A percentile compares a stretch with the other conserved stretches of the same genome.
Conservation (phyloP, 2,797 vertebrate genomes). For the Sebastes matsubarae region DNA sequence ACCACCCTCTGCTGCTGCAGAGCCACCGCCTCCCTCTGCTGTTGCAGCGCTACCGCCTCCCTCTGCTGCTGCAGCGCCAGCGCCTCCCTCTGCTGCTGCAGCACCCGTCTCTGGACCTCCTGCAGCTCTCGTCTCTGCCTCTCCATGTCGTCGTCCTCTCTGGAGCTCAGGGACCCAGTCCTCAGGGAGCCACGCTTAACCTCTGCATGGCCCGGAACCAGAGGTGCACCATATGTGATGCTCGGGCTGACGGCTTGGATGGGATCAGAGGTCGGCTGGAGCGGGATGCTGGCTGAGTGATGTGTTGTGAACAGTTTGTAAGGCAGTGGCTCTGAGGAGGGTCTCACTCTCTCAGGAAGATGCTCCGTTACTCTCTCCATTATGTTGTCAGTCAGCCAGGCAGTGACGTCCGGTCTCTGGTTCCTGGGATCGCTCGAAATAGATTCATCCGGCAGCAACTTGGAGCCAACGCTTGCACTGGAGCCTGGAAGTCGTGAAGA, state of each 20-base stretch:
- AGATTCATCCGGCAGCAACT: background rate
- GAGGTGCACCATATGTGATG: background rate
- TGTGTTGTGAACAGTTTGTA: background rate
- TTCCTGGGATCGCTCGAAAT: background rate
- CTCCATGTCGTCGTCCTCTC: slow-evolving; percentile 44
- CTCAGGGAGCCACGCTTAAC: background rate
- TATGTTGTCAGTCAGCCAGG: slow-evolving; percentile 40
- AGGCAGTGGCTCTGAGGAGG: background rate
- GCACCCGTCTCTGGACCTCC: slow-evolving; percentile 69
- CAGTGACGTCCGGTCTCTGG: background rate
- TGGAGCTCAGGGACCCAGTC: slow-evolving; percentile 1
- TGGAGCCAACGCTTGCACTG: background rate
- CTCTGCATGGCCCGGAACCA: background rate
- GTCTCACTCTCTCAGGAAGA: slow-evolving; percentile 35
- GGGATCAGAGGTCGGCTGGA: background rate
- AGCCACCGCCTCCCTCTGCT: slow-evolving; percentile 25
- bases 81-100: slow-evolving; percentile 35
- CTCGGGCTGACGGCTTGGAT: background rate
- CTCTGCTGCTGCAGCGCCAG: slow-evolving; percentile 28
- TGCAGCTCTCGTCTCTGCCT: slow-evolving; percentile 63
- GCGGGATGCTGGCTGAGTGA: background rate
- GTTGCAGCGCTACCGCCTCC: slow-evolving; percentile 4
- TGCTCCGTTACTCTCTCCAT: slow-evolving; percentile 49
- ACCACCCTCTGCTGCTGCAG: slow-evolving; percentile 36
- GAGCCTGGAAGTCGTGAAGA: background rate